Evolutionary conservation across 2,113 vertebrate genomes (phyloP).

Genomic region (Platichthys flesus): DNA sequence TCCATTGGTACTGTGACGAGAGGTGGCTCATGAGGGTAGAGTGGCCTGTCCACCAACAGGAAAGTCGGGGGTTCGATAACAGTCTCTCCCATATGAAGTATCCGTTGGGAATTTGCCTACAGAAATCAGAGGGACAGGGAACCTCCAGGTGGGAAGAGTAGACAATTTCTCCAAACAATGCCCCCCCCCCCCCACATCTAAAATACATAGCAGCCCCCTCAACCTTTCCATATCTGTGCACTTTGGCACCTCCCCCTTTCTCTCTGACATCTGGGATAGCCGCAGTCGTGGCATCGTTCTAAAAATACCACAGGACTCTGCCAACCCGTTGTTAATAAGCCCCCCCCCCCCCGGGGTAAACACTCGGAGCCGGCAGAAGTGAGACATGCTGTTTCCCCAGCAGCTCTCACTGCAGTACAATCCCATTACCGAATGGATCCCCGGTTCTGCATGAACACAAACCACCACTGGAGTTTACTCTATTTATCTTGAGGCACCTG

Average conservation of each 20-base stretch:
- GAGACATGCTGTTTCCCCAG: background rate
- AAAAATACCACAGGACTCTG: background rate
- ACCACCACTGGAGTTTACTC: background rate
- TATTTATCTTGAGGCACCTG: background rate
- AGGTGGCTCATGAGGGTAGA: too few species aligned
- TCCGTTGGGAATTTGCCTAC: background rate
- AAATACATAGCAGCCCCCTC: background rate
- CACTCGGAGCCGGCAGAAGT: too few species aligned
- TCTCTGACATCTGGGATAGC: background rate
- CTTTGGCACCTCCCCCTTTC: background rate
- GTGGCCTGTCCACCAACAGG: too few species aligned
- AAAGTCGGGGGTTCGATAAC: too few species aligned
- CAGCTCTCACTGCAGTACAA: background rate
- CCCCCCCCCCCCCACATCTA: background rate
- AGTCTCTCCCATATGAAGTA: background rate
- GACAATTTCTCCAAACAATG: background rate
- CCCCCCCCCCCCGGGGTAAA: background rate
- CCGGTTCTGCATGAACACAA: background rate
- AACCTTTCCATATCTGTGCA: background rate
- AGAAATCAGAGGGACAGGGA: background rate
- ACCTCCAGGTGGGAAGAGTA: background rate
- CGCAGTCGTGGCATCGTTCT: background rate
- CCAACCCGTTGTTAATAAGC: background rate
- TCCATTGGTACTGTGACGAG: background rate
- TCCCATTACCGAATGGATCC: background rate